A percentile compares a stretch with the other conserved stretches of the same genome.
phyloP scores from a whole-genome alignment of 2,113 vertebrate species.

The Nanger granti region DNA sequence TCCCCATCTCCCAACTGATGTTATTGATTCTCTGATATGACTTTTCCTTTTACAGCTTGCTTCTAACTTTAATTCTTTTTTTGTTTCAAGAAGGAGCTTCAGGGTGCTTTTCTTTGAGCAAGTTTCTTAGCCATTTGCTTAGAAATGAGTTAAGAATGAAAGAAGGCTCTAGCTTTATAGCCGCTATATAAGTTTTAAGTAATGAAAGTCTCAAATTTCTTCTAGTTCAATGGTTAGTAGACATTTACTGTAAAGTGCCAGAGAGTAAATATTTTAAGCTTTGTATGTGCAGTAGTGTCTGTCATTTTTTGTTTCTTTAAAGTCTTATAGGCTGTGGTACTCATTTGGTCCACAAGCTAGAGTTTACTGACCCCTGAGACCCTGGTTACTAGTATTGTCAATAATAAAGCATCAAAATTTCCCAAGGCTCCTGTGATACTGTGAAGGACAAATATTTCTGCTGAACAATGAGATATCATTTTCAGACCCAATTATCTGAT shows the following conservation, averaged over 20 bases:
- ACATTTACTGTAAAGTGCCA: neutral
- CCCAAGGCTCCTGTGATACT: neutral
- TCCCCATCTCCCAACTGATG: neutral
- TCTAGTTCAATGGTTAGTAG: neutral
- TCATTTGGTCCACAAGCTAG: neutral
- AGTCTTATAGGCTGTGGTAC: neutral
- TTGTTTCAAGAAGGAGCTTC: neutral
- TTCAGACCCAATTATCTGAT: conserved; percentile 1
- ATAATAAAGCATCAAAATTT: neutral
- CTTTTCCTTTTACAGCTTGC: neutral
- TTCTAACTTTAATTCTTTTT: neutral
- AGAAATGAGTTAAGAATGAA: neutral
- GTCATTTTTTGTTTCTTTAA: neutral
- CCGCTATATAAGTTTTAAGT: neutral
- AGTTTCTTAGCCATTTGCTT: neutral
- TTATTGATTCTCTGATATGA: neutral
- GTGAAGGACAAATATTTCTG: neutral
- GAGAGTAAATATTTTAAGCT: neutral
- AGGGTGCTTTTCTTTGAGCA: neutral
- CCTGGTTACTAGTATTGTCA: neutral
- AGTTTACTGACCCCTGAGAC: neutral
- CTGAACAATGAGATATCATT: neutral
- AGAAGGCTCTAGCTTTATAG: neutral
- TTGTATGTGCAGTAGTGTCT: neutral
- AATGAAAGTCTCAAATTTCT: neutral